Conservation (phyloP, 2,797 vertebrate genomes). For the Falco concolor region DNA sequence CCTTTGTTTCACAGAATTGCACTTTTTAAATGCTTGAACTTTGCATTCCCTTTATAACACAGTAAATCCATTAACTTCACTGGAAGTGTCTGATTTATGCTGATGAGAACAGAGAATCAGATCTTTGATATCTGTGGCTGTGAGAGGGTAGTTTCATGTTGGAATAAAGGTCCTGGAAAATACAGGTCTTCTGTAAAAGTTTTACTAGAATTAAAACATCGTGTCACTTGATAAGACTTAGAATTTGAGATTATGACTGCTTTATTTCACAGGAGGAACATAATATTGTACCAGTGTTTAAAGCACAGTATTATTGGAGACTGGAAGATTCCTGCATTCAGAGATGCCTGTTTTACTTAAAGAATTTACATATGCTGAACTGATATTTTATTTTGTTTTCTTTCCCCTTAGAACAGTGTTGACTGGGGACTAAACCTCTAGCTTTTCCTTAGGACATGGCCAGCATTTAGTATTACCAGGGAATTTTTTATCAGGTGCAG, state of each 20-base stretch:
- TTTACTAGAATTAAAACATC: not conserved
- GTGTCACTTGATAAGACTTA: not conserved
- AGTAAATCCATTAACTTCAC: not conserved
- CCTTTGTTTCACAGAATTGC: not conserved
- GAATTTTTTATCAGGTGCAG: not conserved
- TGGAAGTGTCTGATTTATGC: not conserved
- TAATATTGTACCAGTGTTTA: not conserved
- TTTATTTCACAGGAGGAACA: not conserved
- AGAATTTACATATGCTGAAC: not conserved
- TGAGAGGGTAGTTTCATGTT: not conserved
- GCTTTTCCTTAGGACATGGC: not conserved
- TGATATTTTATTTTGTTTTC: not conserved
- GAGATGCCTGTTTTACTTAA: not conserved
- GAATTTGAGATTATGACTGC: not conserved
- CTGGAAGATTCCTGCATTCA: not conserved
- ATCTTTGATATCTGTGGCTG: not conserved
- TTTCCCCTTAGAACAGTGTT: not conserved
- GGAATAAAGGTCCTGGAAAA: not conserved
- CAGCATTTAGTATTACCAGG: not conserved
- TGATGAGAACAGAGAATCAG: rapidly evolving
- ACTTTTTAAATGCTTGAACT: not conserved
- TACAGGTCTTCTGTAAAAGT: not conserved
- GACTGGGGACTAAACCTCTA: not conserved
- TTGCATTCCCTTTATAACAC: not conserved
- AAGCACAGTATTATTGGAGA: not conserved